These are phyloP conservation scores for Coccyzus lansbergi DNA, from an alignment of 2,797 vertebrate species.

Conservation along the genomic window DNA sequence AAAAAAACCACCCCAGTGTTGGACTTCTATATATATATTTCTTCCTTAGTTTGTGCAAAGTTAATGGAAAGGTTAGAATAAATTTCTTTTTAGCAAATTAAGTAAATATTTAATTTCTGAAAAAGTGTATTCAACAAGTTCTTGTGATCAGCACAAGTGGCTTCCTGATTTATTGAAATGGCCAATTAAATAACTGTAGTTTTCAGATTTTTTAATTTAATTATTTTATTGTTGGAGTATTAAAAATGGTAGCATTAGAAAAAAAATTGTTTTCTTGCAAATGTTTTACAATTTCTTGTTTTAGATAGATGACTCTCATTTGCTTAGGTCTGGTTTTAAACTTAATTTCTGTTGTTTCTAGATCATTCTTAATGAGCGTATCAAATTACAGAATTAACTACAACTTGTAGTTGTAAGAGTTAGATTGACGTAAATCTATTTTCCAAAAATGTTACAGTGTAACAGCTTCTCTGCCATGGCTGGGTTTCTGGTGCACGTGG, in stretches of 20 bases:
- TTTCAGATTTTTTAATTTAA: not conserved
- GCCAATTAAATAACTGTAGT: not conserved
- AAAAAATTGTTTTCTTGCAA: not conserved
- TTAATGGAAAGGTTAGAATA: not conserved
- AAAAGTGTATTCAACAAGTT: not conserved
- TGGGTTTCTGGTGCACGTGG: not conserved
- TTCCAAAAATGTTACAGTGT: not conserved
- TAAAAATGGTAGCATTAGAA: not conserved
- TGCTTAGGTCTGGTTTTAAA: not conserved
- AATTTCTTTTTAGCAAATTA: not conserved
- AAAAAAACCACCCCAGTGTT: accelerated
- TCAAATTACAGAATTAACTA: not conserved
- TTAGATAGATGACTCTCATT: not conserved
- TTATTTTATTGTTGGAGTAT: not conserved
- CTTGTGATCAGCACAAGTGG: not conserved
- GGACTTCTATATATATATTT: accelerated
- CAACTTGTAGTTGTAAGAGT: not conserved
- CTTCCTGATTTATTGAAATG: not conserved
- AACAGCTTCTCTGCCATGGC: not conserved
- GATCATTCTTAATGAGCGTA: not conserved
- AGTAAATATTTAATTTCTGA: not conserved
- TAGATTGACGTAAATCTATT: not conserved
- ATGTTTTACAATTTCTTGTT: not conserved
- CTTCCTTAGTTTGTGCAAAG: not conserved
- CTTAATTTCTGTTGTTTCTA: not conserved